Percentiles rank a stretch among this genome's conserved stretches.
Conservation (phyloP, 2,797 vertebrate species). For the Nannoperca australis region DNA sequence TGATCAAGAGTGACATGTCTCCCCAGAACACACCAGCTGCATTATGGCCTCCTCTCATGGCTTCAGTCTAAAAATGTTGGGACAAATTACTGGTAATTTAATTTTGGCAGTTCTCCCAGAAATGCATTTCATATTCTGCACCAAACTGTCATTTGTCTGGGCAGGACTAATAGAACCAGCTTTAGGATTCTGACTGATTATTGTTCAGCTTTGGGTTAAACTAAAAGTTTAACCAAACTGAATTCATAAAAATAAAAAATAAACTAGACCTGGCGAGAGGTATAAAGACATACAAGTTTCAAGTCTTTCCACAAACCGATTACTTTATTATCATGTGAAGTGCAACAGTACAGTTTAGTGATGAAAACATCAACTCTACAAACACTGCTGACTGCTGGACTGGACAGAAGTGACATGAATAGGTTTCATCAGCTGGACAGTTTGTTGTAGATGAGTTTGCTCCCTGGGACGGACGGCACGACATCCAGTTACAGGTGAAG, state of each 20-base stretch:
- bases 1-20: neutral
- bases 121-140: conserved; percentile 2
- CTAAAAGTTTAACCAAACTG: neutral
- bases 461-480: conserved; percentile 22
- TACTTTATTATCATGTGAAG: conserved; percentile 63
- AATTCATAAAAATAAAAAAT: too few species aligned
- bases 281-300: neutral
- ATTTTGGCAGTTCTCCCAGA: conserved; percentile 11
- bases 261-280: neutral
- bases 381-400: conserved; percentile 32
- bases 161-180: neutral
- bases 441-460: conserved; percentile 9
- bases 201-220: neutral
- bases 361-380: neutral
- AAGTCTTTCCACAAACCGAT: conserved; percentile 64
- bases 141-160: neutral
- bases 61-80: neutral
- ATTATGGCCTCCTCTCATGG: neutral
- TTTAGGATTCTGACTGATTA: neutral
- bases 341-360: conserved; percentile 31
- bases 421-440: neutral
- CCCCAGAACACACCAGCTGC: neutral
- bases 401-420: conserved; percentile 62
- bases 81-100: neutral
- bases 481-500: conserved; percentile 34